Evolutionary conservation across 2,888 invertebrate species (phyloP).

Genomic region (Oscheius myriophilus): DNA sequence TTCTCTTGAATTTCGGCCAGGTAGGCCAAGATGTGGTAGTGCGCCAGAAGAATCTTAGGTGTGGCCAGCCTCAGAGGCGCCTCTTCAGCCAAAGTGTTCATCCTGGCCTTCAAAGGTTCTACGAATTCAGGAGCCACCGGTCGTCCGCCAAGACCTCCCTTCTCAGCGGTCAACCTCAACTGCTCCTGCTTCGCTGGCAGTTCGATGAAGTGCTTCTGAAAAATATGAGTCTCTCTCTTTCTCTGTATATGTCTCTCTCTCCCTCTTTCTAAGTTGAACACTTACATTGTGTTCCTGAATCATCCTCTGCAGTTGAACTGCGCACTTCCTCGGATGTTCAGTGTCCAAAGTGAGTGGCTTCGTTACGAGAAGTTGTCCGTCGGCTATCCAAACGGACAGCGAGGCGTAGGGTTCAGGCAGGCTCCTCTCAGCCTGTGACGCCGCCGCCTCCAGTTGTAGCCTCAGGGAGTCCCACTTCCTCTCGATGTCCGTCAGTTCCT

Average conservation of each 20-base stretch:
- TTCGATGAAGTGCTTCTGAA: conserved; percentile 55
- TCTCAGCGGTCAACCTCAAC: conserved; percentile 42
- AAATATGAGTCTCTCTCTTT: neutral
- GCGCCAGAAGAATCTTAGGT: conserved; percentile 56
- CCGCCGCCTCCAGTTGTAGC: conserved; percentile 52
- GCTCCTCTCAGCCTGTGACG: conserved; percentile 43
- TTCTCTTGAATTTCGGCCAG: conserved; percentile 62
- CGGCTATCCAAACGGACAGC: conserved; percentile 50
- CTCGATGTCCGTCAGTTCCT: conserved; percentile 58
- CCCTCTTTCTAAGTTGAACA: neutral
- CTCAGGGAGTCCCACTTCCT: conserved; percentile 57
- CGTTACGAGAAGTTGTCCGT: conserved; percentile 48
- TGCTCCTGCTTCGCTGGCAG: conserved; percentile 35
- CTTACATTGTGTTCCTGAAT: conserved; percentile 42
- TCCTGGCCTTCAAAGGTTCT: conserved; percentile 55
- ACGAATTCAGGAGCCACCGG: conserved; percentile 56
- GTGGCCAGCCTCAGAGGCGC: conserved; percentile 55
- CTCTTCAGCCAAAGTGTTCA: conserved; percentile 58
- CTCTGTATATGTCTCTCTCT: too few relatives aligned
- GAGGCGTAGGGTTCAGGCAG: conserved; percentile 56
- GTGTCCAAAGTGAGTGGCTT: conserved; percentile 43
- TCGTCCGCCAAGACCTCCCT: conserved; percentile 54
- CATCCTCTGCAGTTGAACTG: conserved; percentile 37
- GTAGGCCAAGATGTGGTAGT: conserved; percentile 60
- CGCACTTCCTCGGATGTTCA: conserved; percentile 44